Conservation (phyloP, 2,797 vertebrate species). For the Halcyon chelicuti region DNA sequence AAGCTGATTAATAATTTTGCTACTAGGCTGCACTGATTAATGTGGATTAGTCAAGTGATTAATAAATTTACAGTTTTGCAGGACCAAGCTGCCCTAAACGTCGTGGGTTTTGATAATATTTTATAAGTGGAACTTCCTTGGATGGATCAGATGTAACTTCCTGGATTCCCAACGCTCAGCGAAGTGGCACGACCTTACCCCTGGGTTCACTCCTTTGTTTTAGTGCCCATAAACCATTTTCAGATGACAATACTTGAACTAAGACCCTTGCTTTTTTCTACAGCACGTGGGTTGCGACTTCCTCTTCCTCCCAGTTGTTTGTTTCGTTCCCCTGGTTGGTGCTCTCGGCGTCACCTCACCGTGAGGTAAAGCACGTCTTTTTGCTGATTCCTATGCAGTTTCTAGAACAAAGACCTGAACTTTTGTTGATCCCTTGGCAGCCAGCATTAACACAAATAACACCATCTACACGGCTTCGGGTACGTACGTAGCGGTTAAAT, state of each 20-base stretch:
- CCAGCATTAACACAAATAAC: neutral
- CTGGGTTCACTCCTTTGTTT: neutral
- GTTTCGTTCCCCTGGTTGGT: neutral
- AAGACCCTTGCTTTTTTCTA: conserved; percentile 67
- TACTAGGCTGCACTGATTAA: conserved; percentile 72
- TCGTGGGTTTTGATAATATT: conserved; percentile 50
- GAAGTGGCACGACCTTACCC: conserved; percentile 15
- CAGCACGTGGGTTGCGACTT: conserved; percentile 70
- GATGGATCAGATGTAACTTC: conserved; percentile 45
- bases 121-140: conserved; percentile 65
- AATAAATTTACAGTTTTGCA: conserved; percentile 67
- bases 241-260: conserved; percentile 36
- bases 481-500: neutral
- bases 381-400: neutral
- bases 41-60: conserved; percentile 75
- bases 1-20: conserved; percentile 73
- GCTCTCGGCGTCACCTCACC: neutral
- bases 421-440: neutral
- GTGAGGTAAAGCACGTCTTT: neutral
- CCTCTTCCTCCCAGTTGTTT: conserved; percentile 2
- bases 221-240: conserved; percentile 31
- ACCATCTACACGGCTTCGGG: neutral
- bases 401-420: conserved; percentile 31
- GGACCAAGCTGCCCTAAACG: conserved; percentile 41
- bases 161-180: conserved; percentile 22